Evolutionary conservation across 1,140 invertebrate genomes (phyloP).

Genomic region (Bombyx mori): ASM3026992v2 NC_085111.1:13549501-13550000

Average conservation of each 20-base stretch:
- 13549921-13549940: neutral
- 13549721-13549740: slow-evolving; percentile 75
- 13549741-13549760: slow-evolving; percentile 79
- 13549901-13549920: slow-evolving; percentile 52
- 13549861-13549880: slow-evolving; percentile 68
- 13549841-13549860: slow-evolving; percentile 73
- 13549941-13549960: too few species aligned
- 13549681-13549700: slow-evolving; percentile 71
- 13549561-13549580: too few species aligned
- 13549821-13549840: slow-evolving; percentile 65
- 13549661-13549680: slow-evolving; percentile 38
- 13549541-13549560: too few species aligned
- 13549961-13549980: too few species aligned
- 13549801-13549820: slow-evolving; percentile 65
- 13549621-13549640: too few species aligned
- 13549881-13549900: slow-evolving; percentile 75
- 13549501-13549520: too few species aligned
- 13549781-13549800: slow-evolving; percentile 75
- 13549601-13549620: too few species aligned
- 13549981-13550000: too few species aligned
- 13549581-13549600: too few species aligned
- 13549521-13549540: too few species aligned
- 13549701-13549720: slow-evolving; percentile 76
- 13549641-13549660: too few species aligned
- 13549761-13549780: slow-evolving; percentile 75